These are phyloP conservation scores for Castor canadensis DNA, from an alignment of 2,113 vertebrate genomes.

Conservation along the genomic window DNA sequence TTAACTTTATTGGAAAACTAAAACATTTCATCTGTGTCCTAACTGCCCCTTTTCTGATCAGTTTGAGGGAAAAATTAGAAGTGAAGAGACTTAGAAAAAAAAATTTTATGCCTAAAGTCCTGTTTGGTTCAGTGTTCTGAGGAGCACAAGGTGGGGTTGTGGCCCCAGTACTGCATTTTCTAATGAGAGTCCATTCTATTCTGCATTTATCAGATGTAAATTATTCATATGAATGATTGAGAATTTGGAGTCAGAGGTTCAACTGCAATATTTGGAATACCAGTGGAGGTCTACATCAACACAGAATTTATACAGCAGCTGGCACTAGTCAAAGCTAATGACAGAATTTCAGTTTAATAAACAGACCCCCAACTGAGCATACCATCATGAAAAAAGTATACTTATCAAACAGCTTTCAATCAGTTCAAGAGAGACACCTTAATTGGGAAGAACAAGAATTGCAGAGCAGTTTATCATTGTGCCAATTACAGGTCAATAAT, in stretches of 20 bases:
- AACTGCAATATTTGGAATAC: constrained; percentile 71
- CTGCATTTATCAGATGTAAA: constrained; percentile 68
- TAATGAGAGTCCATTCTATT: constrained; percentile 58
- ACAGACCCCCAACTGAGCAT: constrained; percentile 75
- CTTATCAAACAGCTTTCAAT: constrained; percentile 76
- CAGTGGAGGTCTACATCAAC: constrained; percentile 64
- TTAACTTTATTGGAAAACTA: neutral
- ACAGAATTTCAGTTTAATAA: constrained; percentile 74
- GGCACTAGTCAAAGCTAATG: constrained; percentile 74
- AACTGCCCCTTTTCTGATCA: neutral
- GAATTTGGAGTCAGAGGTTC: constrained; percentile 60
- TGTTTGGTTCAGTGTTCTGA: constrained; percentile 18
- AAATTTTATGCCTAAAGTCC: neutral
- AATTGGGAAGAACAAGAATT: constrained; percentile 72
- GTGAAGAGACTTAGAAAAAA: neutral
- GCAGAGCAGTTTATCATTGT: constrained; percentile 61
- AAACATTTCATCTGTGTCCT: neutral
- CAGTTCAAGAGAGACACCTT: constrained; percentile 77
- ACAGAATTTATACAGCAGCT: constrained; percentile 73
- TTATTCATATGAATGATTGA: constrained; percentile 71
- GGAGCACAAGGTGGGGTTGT: neutral
- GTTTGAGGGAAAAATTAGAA: neutral
- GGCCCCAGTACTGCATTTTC: constrained; percentile 12
- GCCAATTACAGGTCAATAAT: constrained; percentile 70
- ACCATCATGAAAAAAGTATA: constrained; percentile 75